Evolutionary conservation across 2,888 invertebrate species (phyloP).

Genomic region (Lissonota sp.): DNA sequence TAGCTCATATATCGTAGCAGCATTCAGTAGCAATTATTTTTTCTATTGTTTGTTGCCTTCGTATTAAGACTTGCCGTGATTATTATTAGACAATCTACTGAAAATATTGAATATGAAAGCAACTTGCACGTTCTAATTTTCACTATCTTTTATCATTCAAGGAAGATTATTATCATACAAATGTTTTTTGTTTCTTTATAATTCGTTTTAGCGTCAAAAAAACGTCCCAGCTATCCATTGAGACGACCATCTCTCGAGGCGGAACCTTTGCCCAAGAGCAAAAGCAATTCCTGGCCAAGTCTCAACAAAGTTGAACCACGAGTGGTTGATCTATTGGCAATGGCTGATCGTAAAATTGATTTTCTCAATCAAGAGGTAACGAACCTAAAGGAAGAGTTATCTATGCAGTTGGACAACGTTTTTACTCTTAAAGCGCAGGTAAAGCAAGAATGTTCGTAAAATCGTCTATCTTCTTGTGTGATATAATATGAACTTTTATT

Average conservation of each 20-base stretch:
- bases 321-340: slow-evolving; percentile 76
- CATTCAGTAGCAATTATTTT: slow-evolving; percentile 13
- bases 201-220: slow-evolving; percentile 74
- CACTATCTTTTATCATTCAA: too few species aligned
- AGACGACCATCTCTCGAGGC: slow-evolving; percentile 77
- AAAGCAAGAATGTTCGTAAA: slow-evolving; percentile 54
- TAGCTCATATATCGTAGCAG: too few species aligned
- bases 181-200: slow-evolving; percentile 8
- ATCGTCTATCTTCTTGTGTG: not conserved
- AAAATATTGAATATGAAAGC: too few species aligned
- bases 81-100: too few species aligned
- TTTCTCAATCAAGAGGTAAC: slow-evolving; percentile 80
- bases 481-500: slow-evolving; percentile 46
- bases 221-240: slow-evolving; percentile 78
- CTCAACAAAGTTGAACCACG: slow-evolving; percentile 75
- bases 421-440: slow-evolving; percentile 80
- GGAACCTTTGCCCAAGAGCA: slow-evolving; percentile 74
- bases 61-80: too few species aligned
- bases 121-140: too few species aligned
- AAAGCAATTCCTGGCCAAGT: slow-evolving; percentile 71
- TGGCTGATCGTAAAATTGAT: slow-evolving; percentile 81
- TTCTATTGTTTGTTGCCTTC: not conserved
- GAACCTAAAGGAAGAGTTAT: slow-evolving; percentile 79
- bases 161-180: slow-evolving; percentile 6
- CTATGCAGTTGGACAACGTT: slow-evolving; percentile 77